A percentile compares a stretch with the other conserved stretches of the same genome.
Evolutionary conservation across 2,888 invertebrate species (phyloP).

Genomic region (Hemaris fuciformis): DNA sequence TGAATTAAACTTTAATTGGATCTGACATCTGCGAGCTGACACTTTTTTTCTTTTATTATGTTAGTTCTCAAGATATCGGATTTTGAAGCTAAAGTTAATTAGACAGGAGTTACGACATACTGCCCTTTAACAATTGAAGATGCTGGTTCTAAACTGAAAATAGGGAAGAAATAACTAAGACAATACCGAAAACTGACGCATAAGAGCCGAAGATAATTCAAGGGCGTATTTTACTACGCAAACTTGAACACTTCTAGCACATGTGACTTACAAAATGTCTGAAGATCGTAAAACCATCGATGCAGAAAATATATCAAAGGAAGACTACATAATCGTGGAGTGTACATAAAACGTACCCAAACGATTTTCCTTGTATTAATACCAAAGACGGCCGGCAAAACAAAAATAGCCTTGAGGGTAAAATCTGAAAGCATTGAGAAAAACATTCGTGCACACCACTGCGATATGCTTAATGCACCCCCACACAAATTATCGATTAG

Average conservation of each 20-base stretch:
- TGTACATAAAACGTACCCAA: slow-evolving; percentile 7
- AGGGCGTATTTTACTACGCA: neutral
- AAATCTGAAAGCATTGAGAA: slow-evolving; percentile 77
- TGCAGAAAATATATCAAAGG: slow-evolving; percentile 9
- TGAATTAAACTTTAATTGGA: neutral
- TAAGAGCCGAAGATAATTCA: neutral
- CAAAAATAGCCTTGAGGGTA: slow-evolving; percentile 74
- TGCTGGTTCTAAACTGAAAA: neutral
- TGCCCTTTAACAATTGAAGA: neutral
- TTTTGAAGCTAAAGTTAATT: neutral
- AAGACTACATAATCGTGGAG: slow-evolving; percentile 13
- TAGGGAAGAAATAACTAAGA: neutral
- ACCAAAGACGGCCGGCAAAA: slow-evolving; percentile 68
- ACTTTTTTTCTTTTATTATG: neutral
- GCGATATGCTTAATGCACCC: slow-evolving; percentile 82
- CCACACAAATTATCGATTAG: slow-evolving; percentile 82
- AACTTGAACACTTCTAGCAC: neutral
- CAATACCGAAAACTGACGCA: neutral
- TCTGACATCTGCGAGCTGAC: neutral
- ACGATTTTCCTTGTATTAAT: slow-evolving; percentile 53
- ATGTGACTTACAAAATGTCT: slow-evolving; percentile 6
- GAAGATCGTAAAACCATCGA: slow-evolving; percentile 7
- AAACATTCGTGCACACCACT: slow-evolving; percentile 71
- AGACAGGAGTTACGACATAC: neutral
- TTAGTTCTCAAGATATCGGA: neutral